These are phyloP conservation scores for Micromussa lordhowensis DNA, from an alignment of 92 coral and sea anemone genomes.

Conservation along the genomic window DNA sequence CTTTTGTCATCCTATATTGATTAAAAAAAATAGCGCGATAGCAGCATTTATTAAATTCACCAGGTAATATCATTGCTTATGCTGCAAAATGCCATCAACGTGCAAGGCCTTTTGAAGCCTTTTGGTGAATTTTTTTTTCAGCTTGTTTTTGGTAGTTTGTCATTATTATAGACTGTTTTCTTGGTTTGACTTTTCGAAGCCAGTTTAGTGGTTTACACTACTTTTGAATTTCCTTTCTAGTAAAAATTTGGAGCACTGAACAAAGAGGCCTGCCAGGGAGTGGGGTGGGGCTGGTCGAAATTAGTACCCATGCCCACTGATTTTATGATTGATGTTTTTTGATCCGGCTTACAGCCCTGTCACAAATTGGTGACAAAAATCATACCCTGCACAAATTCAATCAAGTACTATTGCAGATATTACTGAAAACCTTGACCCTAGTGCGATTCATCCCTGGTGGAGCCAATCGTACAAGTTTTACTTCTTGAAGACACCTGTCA, in stretches of 20 bases:
- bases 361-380: no score
- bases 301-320: no score
- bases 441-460: background rate
- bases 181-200: background rate
- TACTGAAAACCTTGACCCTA: background rate
- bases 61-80: background rate
- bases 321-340: no score
- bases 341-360: background rate
- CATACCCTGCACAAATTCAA: background rate
- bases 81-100: background rate
- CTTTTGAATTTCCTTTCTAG: background rate
- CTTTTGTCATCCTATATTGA: background rate
- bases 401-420: background rate
- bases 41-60: conserved; percentile 24
- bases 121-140: conserved; percentile 4
- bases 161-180: background rate
- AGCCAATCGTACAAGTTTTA: background rate
- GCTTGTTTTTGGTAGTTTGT: background rate
- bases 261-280: background rate
- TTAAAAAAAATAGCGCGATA: background rate
- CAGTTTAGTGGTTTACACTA: background rate
- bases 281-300: no score
- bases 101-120: background rate
- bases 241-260: background rate
- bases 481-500: background rate